Conservation (phyloP, 2,888 invertebrate genomes). For the Nematopogon swammerdamellus region DNA sequence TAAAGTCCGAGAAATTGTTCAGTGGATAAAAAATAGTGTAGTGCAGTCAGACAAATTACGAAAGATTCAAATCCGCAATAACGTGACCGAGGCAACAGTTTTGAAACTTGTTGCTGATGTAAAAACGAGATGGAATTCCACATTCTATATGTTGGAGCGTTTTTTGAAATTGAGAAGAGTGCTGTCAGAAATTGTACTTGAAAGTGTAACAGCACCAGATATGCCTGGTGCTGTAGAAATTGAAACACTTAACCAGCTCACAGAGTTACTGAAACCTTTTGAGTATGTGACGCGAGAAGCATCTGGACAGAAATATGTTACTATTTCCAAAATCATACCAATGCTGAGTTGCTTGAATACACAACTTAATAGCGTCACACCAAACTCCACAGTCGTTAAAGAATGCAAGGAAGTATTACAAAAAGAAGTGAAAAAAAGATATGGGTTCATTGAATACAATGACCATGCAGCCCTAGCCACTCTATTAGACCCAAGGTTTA, state of each 20-base stretch:
- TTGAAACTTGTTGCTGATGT: slow-evolving; percentile 12
- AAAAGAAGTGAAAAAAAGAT: slow-evolving; percentile 15
- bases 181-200: slow-evolving; percentile 15
- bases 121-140: slow-evolving; percentile 14
- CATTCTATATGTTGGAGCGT: slow-evolving; percentile 15
- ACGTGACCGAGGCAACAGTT: slow-evolving; percentile 12
- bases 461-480: slow-evolving; percentile 14
- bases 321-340: slow-evolving; percentile 18
- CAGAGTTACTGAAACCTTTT: slow-evolving; percentile 8
- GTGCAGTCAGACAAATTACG: slow-evolving; percentile 13
- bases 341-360: slow-evolving; percentile 18
- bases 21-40: slow-evolving; percentile 12
- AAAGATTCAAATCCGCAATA: slow-evolving; percentile 13
- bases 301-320: slow-evolving; percentile 16
- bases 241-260: slow-evolving; percentile 12
- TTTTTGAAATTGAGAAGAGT: slow-evolving; percentile 9
- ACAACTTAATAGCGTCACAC: slow-evolving; percentile 16
- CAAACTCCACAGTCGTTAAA: slow-evolving; percentile 13
- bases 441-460: slow-evolving; percentile 16
- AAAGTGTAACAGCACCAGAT: slow-evolving; percentile 14
- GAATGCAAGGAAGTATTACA: slow-evolving; percentile 14
- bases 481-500: slow-evolving; percentile 16
- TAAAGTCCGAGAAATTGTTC: slow-evolving; percentile 13
- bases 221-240: slow-evolving; percentile 12
- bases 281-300: slow-evolving; percentile 17